phyloP scores from a whole-genome alignment of 2,797 vertebrate species.

The Simalia tracyae region DNA sequence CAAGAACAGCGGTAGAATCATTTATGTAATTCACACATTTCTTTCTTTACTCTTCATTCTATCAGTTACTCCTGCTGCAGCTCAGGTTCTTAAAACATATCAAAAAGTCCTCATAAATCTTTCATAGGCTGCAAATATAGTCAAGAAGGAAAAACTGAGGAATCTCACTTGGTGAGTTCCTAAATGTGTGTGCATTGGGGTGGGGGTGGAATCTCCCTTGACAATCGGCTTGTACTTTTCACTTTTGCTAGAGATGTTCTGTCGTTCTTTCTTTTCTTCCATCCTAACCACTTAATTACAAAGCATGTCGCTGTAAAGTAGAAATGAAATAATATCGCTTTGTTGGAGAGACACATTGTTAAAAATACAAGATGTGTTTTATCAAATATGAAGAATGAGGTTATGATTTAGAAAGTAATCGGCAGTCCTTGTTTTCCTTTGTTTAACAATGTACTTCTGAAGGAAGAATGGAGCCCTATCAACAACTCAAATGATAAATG shows the following conservation, averaged over 20 bases:
- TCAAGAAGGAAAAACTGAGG: slow-evolving; percentile 46
- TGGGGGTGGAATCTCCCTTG: slow-evolving; percentile 48
- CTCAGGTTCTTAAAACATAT: not conserved
- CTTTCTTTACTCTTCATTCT: not conserved
- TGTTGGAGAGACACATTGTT: slow-evolving; percentile 63
- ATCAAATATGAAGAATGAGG: slow-evolving; percentile 66
- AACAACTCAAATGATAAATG: slow-evolving; percentile 29
- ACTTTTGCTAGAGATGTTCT: slow-evolving; percentile 55
- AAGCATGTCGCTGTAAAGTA: slow-evolving; percentile 47
- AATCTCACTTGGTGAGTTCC: slow-evolving; percentile 35
- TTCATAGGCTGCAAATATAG: slow-evolving; percentile 22
- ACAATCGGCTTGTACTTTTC: slow-evolving; percentile 54
- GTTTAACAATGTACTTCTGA: slow-evolving; percentile 24
- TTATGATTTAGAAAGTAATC: slow-evolving; percentile 64
- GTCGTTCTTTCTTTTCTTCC: slow-evolving; percentile 45
- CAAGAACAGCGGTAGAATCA: not conserved
- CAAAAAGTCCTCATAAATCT: slow-evolving; percentile 6
- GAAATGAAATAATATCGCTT: slow-evolving; percentile 66
- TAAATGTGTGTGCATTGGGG: slow-evolving; percentile 37
- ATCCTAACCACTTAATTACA: slow-evolving; percentile 58
- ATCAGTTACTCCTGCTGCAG: not conserved
- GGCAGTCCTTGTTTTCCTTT: slow-evolving; percentile 49
- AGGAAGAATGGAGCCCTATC: not conserved
- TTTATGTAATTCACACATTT: too few species aligned
- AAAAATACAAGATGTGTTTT: slow-evolving; percentile 57